A percentile compares a stretch with the other conserved stretches of the same genome.
Conservation (phyloP, 2,888 invertebrate genomes). For the Cheilosia vulpina region DNA sequence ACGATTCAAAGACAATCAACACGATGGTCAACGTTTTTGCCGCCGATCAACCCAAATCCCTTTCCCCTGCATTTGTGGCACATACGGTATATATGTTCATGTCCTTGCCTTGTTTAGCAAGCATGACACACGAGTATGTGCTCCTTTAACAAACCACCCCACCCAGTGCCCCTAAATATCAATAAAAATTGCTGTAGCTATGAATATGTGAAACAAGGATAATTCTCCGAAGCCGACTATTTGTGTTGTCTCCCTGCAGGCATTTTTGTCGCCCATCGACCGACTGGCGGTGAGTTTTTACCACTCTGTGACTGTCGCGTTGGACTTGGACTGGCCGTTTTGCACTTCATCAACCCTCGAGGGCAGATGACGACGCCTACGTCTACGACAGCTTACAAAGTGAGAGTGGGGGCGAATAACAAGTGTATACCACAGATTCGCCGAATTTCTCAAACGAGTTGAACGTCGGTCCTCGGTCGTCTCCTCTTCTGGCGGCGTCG, state of each 20-base stretch:
- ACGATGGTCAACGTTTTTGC: slow-evolving; percentile 66
- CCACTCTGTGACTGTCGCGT: not conserved
- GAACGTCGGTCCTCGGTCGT: slow-evolving; percentile 2
- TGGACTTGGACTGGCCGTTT: slow-evolving; percentile 45
- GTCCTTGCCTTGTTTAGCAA: slow-evolving; percentile 68
- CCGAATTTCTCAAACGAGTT: slow-evolving; percentile 54
- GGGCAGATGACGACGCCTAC: slow-evolving; percentile 6
- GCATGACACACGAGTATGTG: slow-evolving; percentile 55
- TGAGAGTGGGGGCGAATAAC: slow-evolving; percentile 41
- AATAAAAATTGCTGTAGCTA: slow-evolving; percentile 61
- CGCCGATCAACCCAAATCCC: slow-evolving; percentile 24
- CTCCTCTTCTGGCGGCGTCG: not conserved
- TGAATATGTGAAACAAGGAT: slow-evolving; percentile 53
- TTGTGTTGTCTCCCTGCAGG: slow-evolving; percentile 32
- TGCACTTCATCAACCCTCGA: slow-evolving; percentile 50
- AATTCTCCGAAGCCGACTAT: not conserved
- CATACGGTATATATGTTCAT: slow-evolving; percentile 7
- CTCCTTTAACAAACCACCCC: slow-evolving; percentile 16
- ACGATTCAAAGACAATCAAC: slow-evolving; percentile 72
- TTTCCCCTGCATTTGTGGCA: not conserved
- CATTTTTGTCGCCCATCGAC: slow-evolving; percentile 49
- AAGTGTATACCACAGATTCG: slow-evolving; percentile 54
- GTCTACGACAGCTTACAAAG: slow-evolving; percentile 13
- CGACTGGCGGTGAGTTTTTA: slow-evolving; percentile 24
- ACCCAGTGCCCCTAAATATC: slow-evolving; percentile 39